These are phyloP conservation scores for Arnoldichthys spilopterus DNA, from an alignment of 2,797 vertebrate genomes.

Conservation along the genomic window DNA sequence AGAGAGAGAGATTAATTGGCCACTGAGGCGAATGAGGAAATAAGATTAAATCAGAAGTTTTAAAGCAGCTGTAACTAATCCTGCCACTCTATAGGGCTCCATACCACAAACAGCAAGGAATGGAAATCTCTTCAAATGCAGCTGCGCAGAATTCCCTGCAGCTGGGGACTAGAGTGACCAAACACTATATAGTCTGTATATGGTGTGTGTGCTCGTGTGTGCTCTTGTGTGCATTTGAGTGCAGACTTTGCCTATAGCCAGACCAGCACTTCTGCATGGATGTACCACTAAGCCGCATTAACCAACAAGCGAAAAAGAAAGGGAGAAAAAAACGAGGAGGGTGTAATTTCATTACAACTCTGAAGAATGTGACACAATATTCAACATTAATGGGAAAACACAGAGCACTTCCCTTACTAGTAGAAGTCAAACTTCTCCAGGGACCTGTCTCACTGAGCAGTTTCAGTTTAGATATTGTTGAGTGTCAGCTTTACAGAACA, in stretches of 20 bases:
- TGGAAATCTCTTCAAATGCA: slow-evolving; percentile 17
- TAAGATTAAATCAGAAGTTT: slow-evolving; percentile 77
- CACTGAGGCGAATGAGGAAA: slow-evolving; percentile 68
- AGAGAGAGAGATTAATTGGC: slow-evolving; percentile 54
- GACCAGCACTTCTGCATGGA: neutral
- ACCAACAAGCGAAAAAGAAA: neutral
- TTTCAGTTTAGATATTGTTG: no score
- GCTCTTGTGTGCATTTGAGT: neutral
- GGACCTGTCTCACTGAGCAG: no score
- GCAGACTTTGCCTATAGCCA: neutral
- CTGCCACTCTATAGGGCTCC: slow-evolving; percentile 29
- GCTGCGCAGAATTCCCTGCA: neutral
- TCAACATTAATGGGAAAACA: no score
- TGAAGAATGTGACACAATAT: neutral
- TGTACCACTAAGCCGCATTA: neutral
- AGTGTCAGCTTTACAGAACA: no score
- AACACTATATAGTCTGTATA: neutral
- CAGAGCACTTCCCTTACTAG: no score
- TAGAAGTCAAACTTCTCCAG: no score
- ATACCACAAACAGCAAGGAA: slow-evolving; percentile 27
- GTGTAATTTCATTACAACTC: neutral
- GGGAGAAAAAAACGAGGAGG: neutral
- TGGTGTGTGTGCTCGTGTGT: neutral
- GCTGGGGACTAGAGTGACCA: neutral
- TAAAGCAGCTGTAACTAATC: slow-evolving; percentile 65